phyloP scores from a whole-genome alignment of 2,797 vertebrate genomes.

The Rhabdomys pumilio region DNA sequence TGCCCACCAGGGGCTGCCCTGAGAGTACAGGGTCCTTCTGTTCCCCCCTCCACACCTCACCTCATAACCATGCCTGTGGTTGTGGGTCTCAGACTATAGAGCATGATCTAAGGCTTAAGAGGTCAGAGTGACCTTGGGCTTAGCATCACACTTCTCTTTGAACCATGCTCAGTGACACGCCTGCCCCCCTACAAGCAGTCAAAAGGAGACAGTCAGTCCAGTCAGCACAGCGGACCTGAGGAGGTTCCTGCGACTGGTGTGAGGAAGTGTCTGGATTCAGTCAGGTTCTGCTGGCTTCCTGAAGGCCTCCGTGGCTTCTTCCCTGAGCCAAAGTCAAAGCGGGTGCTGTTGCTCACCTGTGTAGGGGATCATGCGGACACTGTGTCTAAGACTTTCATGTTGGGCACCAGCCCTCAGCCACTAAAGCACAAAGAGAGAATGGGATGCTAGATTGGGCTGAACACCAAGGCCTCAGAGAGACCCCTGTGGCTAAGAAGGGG shows the following conservation, averaged over 20 bases:
- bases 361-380: not conserved
- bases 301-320: not conserved
- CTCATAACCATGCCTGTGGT: fast-evolving
- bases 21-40: not conserved
- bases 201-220: too few species aligned
- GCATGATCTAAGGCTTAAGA: not conserved
- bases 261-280: not conserved
- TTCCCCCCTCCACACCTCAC: not conserved
- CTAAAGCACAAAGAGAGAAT: not conserved
- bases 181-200: fast-evolving
- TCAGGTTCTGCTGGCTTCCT: fast-evolving
- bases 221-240: not conserved
- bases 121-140: constrained; percentile 18
- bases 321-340: not conserved
- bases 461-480: not conserved
- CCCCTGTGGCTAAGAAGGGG: fast-evolving
- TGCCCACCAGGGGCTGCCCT: not conserved
- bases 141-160: not conserved
- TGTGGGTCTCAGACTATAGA: not conserved
- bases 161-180: not conserved
- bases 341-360: fast-evolving
- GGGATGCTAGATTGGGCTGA: too few species aligned
- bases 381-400: fast-evolving
- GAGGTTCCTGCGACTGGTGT: not conserved
- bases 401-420: fast-evolving